Evolutionary conservation across 2,888 invertebrate species (phyloP).

Genomic region (Drosophila villosipedis): DNA sequence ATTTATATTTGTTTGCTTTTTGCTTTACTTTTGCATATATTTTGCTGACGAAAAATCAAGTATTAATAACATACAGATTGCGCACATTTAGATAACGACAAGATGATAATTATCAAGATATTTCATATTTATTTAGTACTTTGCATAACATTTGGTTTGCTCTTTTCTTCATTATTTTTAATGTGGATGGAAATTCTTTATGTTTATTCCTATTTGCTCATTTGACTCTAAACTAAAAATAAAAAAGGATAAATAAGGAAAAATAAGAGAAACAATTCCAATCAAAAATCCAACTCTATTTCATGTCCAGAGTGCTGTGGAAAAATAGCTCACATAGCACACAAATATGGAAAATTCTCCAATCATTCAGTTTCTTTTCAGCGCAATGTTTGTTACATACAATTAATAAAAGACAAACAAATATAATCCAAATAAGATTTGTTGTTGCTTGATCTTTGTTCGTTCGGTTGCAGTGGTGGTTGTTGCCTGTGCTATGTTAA

Average conservation of each 20-base stretch:
- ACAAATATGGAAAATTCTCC: not conserved
- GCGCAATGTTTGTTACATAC: not conserved
- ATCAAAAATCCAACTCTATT: slow-evolving; percentile 31
- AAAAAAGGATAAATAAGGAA: not conserved
- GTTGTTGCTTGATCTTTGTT: slow-evolving; percentile 38
- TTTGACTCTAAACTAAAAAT: slow-evolving; percentile 24
- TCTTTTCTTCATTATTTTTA: slow-evolving; percentile 11
- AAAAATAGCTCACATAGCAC: slow-evolving; percentile 6
- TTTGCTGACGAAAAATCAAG: slow-evolving; percentile 46
- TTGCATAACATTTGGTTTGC: slow-evolving; percentile 19
- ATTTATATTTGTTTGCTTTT: slow-evolving; percentile 43
- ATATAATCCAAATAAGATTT: slow-evolving; percentile 1
- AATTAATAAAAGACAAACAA: not conserved
- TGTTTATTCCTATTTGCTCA: slow-evolving; percentile 16
- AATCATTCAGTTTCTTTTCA: not conserved
- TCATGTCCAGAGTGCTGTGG: slow-evolving; percentile 2
- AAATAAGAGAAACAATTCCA: slow-evolving; percentile 10
- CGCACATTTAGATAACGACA: slow-evolving; percentile 58
- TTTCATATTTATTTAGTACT: slow-evolving; percentile 25
- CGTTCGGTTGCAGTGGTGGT: slow-evolving; percentile 77
- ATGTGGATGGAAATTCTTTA: slow-evolving; percentile 46
- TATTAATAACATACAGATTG: slow-evolving; percentile 56
- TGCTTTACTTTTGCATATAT: slow-evolving; percentile 33
- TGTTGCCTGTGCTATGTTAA: slow-evolving; percentile 66
- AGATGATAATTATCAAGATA: slow-evolving; percentile 54